These are phyloP conservation scores for Chaitophorus viminalis DNA, from an alignment of 2,888 invertebrate genomes.

Conservation along the genomic window DNA sequence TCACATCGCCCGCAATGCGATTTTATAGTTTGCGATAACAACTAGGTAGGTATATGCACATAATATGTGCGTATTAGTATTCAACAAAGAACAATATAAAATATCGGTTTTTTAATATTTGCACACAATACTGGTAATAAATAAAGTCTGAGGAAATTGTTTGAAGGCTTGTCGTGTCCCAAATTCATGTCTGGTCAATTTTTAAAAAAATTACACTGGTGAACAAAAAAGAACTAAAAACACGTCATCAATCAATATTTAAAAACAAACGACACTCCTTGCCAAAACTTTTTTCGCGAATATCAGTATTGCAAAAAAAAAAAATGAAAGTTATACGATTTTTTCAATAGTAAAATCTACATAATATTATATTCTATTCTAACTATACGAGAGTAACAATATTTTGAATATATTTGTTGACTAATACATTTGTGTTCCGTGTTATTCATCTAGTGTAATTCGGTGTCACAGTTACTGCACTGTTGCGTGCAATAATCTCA, in stretches of 20 bases:
- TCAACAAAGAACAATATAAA: constrained; percentile 16
- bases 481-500: constrained; percentile 10
- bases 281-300: not conserved
- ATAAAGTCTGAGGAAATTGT: constrained; percentile 8
- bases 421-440: not conserved
- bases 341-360: not conserved
- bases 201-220: not conserved
- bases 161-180: not conserved
- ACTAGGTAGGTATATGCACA: not conserved
- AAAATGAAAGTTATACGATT: not conserved
- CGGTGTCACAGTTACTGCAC: not conserved
- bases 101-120: constrained; percentile 26
- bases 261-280: constrained; percentile 1
- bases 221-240: not conserved
- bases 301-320: not conserved
- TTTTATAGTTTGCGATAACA: constrained; percentile 42
- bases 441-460: constrained; percentile 27
- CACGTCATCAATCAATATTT: not conserved
- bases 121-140: constrained; percentile 27
- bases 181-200: not conserved
- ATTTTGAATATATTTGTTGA: not conserved
- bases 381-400: not conserved
- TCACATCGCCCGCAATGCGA: not conserved
- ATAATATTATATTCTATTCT: not conserved
- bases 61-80: not conserved